phyloP scores from a whole-genome alignment of 2,888 invertebrate species.

The Hirtodrosophila trivittata region DNA sequence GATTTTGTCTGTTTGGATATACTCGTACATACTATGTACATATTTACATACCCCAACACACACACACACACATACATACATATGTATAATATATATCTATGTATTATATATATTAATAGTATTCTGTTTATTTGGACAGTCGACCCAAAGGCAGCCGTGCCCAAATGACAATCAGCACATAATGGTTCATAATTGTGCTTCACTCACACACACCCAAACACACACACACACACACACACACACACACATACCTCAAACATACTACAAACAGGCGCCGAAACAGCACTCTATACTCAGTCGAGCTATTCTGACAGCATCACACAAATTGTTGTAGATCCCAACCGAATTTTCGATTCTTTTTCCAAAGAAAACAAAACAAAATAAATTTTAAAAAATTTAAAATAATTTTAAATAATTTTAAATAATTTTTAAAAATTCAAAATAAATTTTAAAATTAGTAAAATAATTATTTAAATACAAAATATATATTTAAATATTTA shows the following conservation, averaged over 20 bases:
- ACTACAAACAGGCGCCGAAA: conserved; percentile 30
- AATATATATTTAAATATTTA: background rate
- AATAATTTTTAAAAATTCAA: background rate
- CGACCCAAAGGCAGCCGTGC: conserved; percentile 28
- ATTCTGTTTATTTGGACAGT: conserved; percentile 39
- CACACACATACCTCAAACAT: background rate
- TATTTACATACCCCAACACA: background rate
- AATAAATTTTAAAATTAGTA: background rate
- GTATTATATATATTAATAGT: background rate
- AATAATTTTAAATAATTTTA: background rate
- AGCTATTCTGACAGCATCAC: background rate
- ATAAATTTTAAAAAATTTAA: background rate
- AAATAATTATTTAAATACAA: background rate
- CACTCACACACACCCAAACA: background rate
- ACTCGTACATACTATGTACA: conserved; percentile 4
- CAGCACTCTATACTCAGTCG: background rate
- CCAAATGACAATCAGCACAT: conserved; percentile 47
- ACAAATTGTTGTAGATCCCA: no score
- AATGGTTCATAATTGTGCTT: conserved; percentile 46
- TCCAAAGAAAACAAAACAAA: background rate
- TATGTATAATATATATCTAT: no score
- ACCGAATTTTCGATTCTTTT: no score
- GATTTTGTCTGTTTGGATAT: conserved; percentile 44
- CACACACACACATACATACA: no score
- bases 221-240: background rate